These are phyloP conservation scores for Hormaphis cornu DNA, from an alignment of 1,140 invertebrate genomes.

Conservation along the genomic window DNA sequence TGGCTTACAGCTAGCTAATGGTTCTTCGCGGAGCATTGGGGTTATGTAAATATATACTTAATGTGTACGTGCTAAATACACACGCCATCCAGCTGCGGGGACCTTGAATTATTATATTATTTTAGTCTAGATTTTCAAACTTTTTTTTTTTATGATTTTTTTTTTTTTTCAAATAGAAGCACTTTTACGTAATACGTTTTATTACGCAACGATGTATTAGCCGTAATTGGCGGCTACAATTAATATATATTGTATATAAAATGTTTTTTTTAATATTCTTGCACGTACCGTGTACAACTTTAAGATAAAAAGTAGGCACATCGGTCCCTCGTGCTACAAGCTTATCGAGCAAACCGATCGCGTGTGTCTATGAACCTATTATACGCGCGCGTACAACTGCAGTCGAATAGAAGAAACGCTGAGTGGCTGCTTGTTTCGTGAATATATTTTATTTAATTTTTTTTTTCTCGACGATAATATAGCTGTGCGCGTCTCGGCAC, in stretches of 20 bases:
- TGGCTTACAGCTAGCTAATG: conserved; percentile 18
- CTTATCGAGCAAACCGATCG: too few species aligned
- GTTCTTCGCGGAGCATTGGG: conserved; percentile 6
- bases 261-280: too few species aligned
- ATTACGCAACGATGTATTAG: background rate
- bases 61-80: background rate
- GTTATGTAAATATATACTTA: conserved; percentile 10
- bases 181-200: background rate
- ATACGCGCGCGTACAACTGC: background rate
- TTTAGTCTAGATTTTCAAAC: conserved; percentile 14
- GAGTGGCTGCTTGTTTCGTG: too few species aligned
- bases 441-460: too few species aligned
- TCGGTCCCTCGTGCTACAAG: too few species aligned
- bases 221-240: too few species aligned
- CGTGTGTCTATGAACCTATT: background rate
- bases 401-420: background rate
- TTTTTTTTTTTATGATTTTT: conserved; percentile 13
- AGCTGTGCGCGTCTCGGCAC: too few species aligned
- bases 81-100: conserved; percentile 17
- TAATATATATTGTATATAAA: too few species aligned
- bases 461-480: too few species aligned
- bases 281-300: too few species aligned
- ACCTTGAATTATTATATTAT: conserved; percentile 21
- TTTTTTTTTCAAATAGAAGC: conserved; percentile 13
- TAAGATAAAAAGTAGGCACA: too few species aligned